Conservation (phyloP, 2,113 vertebrate species). For the Trogon melanurus region DNA sequence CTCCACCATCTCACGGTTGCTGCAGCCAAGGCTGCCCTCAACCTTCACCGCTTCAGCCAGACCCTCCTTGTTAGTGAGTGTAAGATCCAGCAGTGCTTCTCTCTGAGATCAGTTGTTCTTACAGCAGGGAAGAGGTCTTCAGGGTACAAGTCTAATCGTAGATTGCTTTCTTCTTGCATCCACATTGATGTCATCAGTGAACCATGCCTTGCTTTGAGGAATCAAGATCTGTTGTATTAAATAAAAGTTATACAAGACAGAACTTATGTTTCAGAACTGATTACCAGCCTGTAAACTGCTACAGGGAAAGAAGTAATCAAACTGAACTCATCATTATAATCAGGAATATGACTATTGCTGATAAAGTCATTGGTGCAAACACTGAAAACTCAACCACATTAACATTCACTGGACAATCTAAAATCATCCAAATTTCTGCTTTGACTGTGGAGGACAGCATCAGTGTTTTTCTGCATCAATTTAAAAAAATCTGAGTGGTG, state of each 20-base stretch:
- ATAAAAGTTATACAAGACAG: not conserved
- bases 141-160: not conserved
- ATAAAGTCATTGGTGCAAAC: not conserved
- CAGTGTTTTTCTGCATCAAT: not conserved
- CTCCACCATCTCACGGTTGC: no score
- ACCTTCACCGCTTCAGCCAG: no score
- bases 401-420: not conserved
- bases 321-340: not conserved
- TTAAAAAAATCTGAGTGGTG: not conserved
- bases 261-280: not conserved
- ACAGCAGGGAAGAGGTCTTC: not conserved
- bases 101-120: not conserved
- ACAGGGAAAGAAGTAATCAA: not conserved
- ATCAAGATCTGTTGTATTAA: not conserved
- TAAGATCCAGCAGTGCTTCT: no score
- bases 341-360: not conserved
- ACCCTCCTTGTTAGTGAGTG: no score
- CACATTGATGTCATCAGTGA: not conserved
- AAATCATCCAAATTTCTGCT: not conserved
- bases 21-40: no score
- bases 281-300: not conserved
- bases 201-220: not conserved
- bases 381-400: not conserved
- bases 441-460: not conserved
- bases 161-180: not conserved